Evolutionary conservation across 1,140 invertebrate species (phyloP).

Genomic region (Pemphigus obesinymphae): DNA sequence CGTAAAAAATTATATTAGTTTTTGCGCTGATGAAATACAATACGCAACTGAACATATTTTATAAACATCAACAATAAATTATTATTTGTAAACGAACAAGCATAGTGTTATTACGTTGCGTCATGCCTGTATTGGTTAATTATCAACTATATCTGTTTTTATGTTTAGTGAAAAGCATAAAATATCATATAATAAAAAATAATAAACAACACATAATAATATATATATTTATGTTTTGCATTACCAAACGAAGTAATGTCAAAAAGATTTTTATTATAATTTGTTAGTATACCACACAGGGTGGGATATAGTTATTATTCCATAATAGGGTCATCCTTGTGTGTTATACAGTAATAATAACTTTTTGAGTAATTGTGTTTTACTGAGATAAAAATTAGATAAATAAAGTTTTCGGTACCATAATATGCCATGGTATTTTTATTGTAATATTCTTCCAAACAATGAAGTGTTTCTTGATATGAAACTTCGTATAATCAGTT

Average conservation of each 20-base stretch:
- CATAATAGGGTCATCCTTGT: not conserved
- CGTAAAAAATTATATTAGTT: too few species aligned
- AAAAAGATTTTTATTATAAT: not conserved
- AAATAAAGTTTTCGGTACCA: not conserved
- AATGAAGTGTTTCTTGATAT: not conserved
- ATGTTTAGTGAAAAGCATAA: not conserved
- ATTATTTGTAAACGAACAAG: too few species aligned
- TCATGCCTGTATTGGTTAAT: too few species aligned
- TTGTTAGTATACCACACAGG: not conserved
- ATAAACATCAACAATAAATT: too few species aligned
- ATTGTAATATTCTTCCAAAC: not conserved
- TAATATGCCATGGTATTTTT: not conserved
- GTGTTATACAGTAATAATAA: conserved; percentile 3
- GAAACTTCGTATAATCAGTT: not conserved
- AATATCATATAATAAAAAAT: not conserved
- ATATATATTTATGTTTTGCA: not conserved
- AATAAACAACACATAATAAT: not conserved
- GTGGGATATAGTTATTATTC: not conserved
- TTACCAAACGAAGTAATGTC: not conserved
- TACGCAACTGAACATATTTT: too few species aligned
- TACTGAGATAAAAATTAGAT: not conserved
- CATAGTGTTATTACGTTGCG: too few species aligned
- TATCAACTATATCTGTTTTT: not conserved
- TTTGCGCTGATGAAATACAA: too few species aligned
- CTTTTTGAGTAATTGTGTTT: not conserved